Evolutionary conservation across 64 coral and sea anemone species (phyloP).

Genomic region (Montipora efflorescens): DNA sequence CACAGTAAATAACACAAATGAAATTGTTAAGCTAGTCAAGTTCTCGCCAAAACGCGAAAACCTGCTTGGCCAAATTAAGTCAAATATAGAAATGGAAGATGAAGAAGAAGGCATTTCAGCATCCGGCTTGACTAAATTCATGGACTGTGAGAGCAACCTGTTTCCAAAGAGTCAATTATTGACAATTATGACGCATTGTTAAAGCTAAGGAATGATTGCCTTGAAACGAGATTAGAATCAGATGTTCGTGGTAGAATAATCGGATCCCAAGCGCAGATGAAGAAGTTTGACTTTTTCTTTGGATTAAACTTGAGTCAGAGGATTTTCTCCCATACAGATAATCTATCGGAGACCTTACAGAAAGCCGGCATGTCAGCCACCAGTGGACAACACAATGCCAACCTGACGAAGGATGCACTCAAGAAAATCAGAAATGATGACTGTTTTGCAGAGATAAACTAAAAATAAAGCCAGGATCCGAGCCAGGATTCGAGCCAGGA

Average conservation of each 20-base stretch:
- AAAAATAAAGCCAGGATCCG: no score
- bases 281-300: conserved; percentile 26
- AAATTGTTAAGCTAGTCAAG: conserved; percentile 55
- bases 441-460: no score
- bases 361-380: conserved; percentile 22
- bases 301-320: conserved; percentile 13
- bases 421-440: conserved; percentile 49
- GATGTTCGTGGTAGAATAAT: conserved; percentile 23
- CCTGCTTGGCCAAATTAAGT: conserved; percentile 48
- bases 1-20: conserved; percentile 24
- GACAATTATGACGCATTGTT: conserved; percentile 28
- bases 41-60: conserved; percentile 50
- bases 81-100: conserved; percentile 31
- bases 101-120: conserved; percentile 3
- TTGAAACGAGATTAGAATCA: conserved; percentile 20
- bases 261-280: conserved; percentile 51
- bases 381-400: background rate
- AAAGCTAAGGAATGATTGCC: conserved; percentile 9
- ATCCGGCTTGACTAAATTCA: conserved; percentile 27
- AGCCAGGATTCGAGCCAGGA: no score
- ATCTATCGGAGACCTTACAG: conserved; percentile 40
- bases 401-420: conserved; percentile 35
- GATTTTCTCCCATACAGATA: conserved; percentile 26
- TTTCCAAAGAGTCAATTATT: background rate
- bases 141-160: conserved; percentile 40